Evolutionary conservation across 2,888 invertebrate species (phyloP), one percentile per base, ranked within the genome.

Genomic region (Aricia artaxerxes): DNA sequence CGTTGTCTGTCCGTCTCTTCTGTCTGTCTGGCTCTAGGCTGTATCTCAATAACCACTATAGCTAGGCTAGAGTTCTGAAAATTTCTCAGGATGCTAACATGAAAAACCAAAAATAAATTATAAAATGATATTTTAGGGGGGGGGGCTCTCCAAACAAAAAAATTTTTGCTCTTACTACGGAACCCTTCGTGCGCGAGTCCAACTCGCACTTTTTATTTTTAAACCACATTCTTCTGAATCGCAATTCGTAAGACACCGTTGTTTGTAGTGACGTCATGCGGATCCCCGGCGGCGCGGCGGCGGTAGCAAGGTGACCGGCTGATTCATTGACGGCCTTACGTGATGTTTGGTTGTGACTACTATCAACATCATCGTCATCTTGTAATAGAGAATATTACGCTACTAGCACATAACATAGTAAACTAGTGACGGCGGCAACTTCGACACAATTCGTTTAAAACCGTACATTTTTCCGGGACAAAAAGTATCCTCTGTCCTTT

Each of bases 281-380:
- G 24, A 64, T 64, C 64, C 31, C 64, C 64, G 64, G 7, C n/a
- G 24, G 49, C 60, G 13, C 53, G 53, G 13, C 13, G 24, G 24
- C 24, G 7, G 9, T 31, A 31, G 24, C 64, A 64, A 64, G 64
- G 64, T 64, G 64, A 9, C 64, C 64, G 64, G 24, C 64, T 64
- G 64, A 64, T 64, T 64, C 64, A 64, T 11, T 24, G 61, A n/a
- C 64, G 61, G n/a, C 61, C 61, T 61, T 61, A 61, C 61, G 61
- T 61, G 61, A 61, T 61, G 61, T 61, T 61, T 24, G 24, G 61
- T 24, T 24, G 7, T 61, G 2, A 24, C 24, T 61, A 57, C 57
- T 61, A 61, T 24, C 24, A 61, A 4, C 24, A 24, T 61, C 64
- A 64, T 24, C 31, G 31, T 31, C 64, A 64, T 49, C 44, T 49